Evolutionary conservation across 2,888 invertebrate species (phyloP).

Genomic region (Aricia artaxerxes): DNA sequence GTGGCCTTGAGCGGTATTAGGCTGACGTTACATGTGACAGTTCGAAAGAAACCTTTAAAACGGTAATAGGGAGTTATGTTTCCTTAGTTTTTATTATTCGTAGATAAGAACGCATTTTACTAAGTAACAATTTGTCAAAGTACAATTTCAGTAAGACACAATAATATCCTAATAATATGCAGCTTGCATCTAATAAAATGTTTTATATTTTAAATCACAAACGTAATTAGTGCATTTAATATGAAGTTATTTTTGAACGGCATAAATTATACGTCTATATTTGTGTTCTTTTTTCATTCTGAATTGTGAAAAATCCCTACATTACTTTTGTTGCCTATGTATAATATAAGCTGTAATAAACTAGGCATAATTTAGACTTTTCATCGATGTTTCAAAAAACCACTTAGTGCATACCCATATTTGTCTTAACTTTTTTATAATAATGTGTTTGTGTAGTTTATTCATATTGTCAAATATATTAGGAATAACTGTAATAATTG

Average conservation of each 20-base stretch:
- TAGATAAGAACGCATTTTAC: not conserved
- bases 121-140: not conserved
- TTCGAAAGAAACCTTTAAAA: no score
- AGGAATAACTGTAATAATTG: not conserved
- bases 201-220: conserved; percentile 14
- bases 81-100: no score
- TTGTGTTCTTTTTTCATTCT: not conserved
- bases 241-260: not conserved
- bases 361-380: not conserved
- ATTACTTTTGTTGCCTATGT: not conserved
- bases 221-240: not conserved
- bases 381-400: not conserved
- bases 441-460: not conserved
- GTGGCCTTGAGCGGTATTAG: no score
- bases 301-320: not conserved
- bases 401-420: not conserved
- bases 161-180: not conserved
- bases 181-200: not conserved
- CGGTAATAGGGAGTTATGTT: no score
- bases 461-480: not conserved
- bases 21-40: no score
- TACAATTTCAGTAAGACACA: not conserved
- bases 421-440: not conserved
- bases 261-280: not conserved
- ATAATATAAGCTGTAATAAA: not conserved